These are phyloP conservation scores for Drosophila antonietae DNA, from an alignment of 2,888 invertebrate genomes.

Conservation along the genomic window DNA sequence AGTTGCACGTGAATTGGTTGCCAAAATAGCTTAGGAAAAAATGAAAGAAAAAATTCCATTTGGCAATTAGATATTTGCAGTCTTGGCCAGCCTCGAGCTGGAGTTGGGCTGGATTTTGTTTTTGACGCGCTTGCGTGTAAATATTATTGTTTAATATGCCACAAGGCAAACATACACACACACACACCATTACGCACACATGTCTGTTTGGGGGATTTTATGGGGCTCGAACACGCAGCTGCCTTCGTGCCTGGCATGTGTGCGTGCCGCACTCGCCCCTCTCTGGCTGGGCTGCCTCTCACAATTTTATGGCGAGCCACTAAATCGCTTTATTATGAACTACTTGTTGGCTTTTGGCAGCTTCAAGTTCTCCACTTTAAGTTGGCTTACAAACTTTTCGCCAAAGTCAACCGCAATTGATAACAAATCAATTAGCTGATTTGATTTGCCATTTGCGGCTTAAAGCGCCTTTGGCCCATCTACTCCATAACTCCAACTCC, in stretches of 20 bases:
- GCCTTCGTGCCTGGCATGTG: slow-evolving; percentile 12
- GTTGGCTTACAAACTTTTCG: slow-evolving; percentile 49
- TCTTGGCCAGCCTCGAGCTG: slow-evolving; percentile 9
- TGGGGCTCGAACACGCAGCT: slow-evolving; percentile 47
- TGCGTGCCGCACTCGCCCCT: slow-evolving; percentile 5
- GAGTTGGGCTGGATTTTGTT: slow-evolving; percentile 36
- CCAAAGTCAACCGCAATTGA: slow-evolving; percentile 54
- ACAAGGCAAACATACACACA: slow-evolving; percentile 41
- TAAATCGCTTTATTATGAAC: slow-evolving; percentile 78
- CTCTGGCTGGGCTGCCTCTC: neutral
- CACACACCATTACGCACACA: slow-evolving; percentile 5
- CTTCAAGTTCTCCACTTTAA: slow-evolving; percentile 59
- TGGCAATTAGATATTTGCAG: slow-evolving; percentile 52
- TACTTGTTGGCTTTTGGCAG: slow-evolving; percentile 75
- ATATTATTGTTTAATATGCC: slow-evolving; percentile 77
- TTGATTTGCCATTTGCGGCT: slow-evolving; percentile 51
- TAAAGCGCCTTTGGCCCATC: neutral
- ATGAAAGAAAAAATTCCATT: slow-evolving; percentile 11
- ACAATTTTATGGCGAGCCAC: slow-evolving; percentile 59
- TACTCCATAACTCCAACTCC: neutral
- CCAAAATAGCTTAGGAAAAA: slow-evolving; percentile 19
- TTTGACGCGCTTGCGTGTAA: slow-evolving; percentile 58
- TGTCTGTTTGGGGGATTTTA: slow-evolving; percentile 30
- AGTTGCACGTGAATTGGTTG: slow-evolving; percentile 40
- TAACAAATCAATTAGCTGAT: slow-evolving; percentile 64